Percentiles rank a stretch among this genome's conserved stretches.
These are phyloP conservation scores for Tapirus terrestris DNA, from an alignment of 2,113 vertebrate species.

Conservation along the genomic window DNA sequence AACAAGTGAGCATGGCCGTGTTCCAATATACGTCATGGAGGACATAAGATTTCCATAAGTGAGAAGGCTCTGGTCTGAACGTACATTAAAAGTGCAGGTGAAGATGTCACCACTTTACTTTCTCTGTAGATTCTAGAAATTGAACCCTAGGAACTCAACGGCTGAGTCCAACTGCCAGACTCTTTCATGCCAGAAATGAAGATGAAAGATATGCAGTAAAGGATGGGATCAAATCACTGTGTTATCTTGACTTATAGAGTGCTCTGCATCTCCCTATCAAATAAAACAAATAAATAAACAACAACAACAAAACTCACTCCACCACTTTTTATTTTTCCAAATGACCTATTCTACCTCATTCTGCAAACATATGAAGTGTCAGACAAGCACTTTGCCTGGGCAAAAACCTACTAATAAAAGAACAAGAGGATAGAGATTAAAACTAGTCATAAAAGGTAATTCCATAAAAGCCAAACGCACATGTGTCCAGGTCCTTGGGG, in stretches of 20 bases:
- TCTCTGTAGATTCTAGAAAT: not conserved
- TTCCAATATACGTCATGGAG: not conserved
- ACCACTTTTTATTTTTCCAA: not conserved
- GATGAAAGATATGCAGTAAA: not conserved
- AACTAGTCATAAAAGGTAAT: not conserved
- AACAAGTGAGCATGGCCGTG: not conserved
- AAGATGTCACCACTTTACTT: too few relatives aligned
- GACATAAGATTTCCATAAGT: accelerated
- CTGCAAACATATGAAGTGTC: not conserved
- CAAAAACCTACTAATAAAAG: not conserved
- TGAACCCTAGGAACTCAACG: not conserved
- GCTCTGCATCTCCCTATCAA: not conserved
- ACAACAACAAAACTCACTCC: not conserved
- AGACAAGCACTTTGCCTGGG: not conserved
- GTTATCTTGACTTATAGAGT: not conserved
- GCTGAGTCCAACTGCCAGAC: not conserved
- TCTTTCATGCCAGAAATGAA: not conserved
- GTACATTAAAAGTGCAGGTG: not conserved
- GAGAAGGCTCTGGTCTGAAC: not conserved
- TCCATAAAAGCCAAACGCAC: accelerated
- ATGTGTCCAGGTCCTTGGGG: not conserved
- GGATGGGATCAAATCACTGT: not conserved
- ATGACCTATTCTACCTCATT: not conserved
- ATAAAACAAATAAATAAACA: not conserved
- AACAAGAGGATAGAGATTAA: not conserved